Base-by-base conservation (phyloP, 1,140 invertebrate species). In the Drosophila nannoptera region DNA sequence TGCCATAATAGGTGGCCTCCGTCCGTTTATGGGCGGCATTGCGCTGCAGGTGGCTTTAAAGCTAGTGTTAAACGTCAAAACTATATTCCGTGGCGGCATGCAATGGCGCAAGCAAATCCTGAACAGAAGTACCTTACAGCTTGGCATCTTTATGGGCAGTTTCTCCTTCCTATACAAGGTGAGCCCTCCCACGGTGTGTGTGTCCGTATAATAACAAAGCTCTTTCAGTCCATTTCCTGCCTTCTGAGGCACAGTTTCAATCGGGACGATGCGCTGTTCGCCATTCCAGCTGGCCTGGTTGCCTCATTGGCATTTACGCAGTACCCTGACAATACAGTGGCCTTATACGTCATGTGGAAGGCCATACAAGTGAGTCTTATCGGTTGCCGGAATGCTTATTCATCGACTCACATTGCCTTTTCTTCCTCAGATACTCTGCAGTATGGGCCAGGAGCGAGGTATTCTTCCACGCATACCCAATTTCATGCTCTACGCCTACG, bases 311-410 rank as follows among this genome's bases (percentile, higher is more conserved):
- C 92, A 33, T 94, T 94, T 87, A 90, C 88, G 1, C 91, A 92
- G 61, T 94, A 93, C 90, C 92, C 92, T 22, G 93, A 93, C 75
- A 93, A 92, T 53, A 94, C 93, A 3, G 90, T 94, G 64, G 92
- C 93, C 32, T 89, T 94, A 7, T 94, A 94, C 83, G 92, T 94
- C 9, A 91, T 94, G 90, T 95, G 94, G 93, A 94, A 95, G 89
- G 90, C 91, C 8, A 87, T 94, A 45, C 93, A 94, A 89, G 93
- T 94, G 7, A 29, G 9, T 12, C 40, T 14, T 36, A 36, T 7
- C 35, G 35, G 6, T 2, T 22, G 22, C 22, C 22, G 3, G 4
- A 43, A 4, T 43, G 5, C 0, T 7, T 7, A 5, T n/a, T 14
- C n/a, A 33, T 2, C n/a, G 4, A 31, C 22, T 42, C 2, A n/a